A percentile compares a stretch with the other conserved stretches of the same genome.
phyloP scores from a whole-genome alignment of 2,113 vertebrate species.

The Rattus rattus region DNA sequence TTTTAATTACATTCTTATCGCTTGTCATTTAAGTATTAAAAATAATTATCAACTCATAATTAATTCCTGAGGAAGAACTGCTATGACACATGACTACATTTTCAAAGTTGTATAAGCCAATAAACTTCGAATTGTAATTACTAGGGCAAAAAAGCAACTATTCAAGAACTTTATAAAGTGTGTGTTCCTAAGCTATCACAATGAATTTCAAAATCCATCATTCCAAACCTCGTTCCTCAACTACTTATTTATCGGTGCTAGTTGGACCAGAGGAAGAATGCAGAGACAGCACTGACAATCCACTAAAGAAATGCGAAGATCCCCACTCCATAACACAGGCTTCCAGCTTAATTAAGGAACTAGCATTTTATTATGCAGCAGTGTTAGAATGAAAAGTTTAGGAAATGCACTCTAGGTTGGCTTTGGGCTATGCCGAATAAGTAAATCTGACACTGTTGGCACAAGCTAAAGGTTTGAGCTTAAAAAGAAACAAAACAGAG shows the following conservation, averaged over 20 bases:
- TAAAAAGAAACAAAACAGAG: not conserved
- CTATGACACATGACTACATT: slow-evolving; percentile 18
- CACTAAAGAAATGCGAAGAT: slow-evolving; percentile 26
- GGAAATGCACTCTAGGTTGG: slow-evolving; percentile 5
- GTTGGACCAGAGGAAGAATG: not conserved
- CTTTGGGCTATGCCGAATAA: not conserved
- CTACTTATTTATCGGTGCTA: not conserved
- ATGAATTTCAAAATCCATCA: not conserved
- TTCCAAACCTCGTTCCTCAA: slow-evolving; percentile 38
- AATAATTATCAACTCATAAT: slow-evolving; percentile 51
- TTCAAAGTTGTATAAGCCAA: slow-evolving; percentile 46
- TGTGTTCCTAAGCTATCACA: not conserved
- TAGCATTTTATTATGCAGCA: slow-evolving; percentile 30
- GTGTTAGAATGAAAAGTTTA: slow-evolving; percentile 8
- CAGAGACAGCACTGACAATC: not conserved
- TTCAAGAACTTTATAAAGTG: slow-evolving; percentile 21
- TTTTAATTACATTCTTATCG: slow-evolving; percentile 63
- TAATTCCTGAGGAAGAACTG: slow-evolving; percentile 51
- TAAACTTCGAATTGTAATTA: slow-evolving; percentile 61
- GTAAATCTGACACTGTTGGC: not conserved
- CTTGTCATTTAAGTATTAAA: slow-evolving; percentile 47
- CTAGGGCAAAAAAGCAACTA: slow-evolving; percentile 23
- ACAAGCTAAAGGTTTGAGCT: slow-evolving; percentile 23
- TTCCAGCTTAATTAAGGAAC: slow-evolving; percentile 45
- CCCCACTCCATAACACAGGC: not conserved